These are phyloP conservation scores for Pyrrhosoma nymphula DNA, from an alignment of 2,888 invertebrate genomes.

Conservation along the genomic window DNA sequence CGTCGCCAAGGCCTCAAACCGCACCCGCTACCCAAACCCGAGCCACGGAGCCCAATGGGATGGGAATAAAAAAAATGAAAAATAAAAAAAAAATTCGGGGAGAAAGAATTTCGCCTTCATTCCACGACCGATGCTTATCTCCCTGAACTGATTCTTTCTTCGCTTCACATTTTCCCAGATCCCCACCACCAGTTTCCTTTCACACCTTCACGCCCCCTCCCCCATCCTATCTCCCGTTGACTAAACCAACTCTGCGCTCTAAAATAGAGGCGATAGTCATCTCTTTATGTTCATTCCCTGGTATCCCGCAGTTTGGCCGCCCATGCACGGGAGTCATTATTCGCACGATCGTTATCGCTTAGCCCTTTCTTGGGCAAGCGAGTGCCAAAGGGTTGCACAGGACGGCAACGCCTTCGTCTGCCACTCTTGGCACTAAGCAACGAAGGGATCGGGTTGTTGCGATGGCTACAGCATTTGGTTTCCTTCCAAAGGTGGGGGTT, in stretches of 20 bases:
- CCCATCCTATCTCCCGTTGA: not conserved
- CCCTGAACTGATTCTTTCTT: slow-evolving; percentile 35
- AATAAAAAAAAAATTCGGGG: not conserved
- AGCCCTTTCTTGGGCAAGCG: not conserved
- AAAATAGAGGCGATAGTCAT: not conserved
- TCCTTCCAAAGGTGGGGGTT: no score
- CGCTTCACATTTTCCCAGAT: not conserved
- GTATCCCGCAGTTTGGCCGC: not conserved
- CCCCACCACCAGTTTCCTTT: not conserved
- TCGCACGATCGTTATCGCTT: not conserved
- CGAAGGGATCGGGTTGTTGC: no score
- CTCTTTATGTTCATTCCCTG: not conserved
- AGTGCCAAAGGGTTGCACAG: not conserved
- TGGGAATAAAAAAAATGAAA: no score
- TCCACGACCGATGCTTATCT: not conserved
- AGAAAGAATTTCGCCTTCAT: not conserved
- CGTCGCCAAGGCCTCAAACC: not conserved
- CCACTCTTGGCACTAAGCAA: no score
- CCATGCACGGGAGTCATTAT: not conserved
- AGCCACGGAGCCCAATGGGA: no score
- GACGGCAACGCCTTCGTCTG: not conserved
- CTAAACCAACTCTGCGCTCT: not conserved
- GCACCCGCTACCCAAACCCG: not conserved
- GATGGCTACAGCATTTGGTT: no score
- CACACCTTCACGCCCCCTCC: not conserved